These are phyloP conservation scores for Iselma pallidipennis DNA, from an alignment of 2,888 invertebrate species.

Conservation along the genomic window DNA sequence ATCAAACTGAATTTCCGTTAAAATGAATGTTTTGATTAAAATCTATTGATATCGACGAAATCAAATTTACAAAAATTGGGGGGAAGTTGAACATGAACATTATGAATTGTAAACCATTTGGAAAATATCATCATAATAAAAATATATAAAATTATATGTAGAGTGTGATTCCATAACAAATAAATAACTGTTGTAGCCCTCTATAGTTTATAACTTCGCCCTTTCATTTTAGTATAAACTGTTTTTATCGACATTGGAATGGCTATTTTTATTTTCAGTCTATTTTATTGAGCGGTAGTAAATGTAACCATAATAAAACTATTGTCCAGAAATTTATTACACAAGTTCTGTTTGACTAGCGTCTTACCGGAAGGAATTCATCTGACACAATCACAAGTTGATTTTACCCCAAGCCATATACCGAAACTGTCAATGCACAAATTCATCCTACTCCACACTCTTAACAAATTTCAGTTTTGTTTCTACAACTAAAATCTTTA, in stretches of 20 bases:
- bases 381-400: neutral
- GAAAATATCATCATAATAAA: neutral
- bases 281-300: constrained; percentile 22
- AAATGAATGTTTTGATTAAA: constrained; percentile 19
- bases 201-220: constrained; percentile 7
- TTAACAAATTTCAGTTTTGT: no score
- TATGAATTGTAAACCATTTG: constrained; percentile 3
- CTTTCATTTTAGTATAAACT: constrained; percentile 1
- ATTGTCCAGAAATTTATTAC: constrained; percentile 25
- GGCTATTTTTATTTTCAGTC: constrained; percentile 18
- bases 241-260: constrained; percentile 1
- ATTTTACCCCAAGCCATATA: no score
- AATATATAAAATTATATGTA: constrained; percentile 15
- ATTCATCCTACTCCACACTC: no score
- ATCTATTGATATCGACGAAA: constrained; percentile 14
- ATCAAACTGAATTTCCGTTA: constrained; percentile 21
- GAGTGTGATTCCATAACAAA: constrained; percentile 6
- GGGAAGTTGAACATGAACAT: no score
- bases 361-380: neutral
- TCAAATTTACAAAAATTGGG: constrained; percentile 22
- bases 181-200: constrained; percentile 9
- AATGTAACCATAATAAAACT: constrained; percentile 25
- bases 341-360: constrained; percentile 2
- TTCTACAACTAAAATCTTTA: no score
- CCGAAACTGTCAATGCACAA: no score